Percentiles rank a stretch among this genome's conserved stretches.
Evolutionary conservation across 2,113 vertebrate species (phyloP).

Genomic region (Ariopsis seemanni): DNA sequence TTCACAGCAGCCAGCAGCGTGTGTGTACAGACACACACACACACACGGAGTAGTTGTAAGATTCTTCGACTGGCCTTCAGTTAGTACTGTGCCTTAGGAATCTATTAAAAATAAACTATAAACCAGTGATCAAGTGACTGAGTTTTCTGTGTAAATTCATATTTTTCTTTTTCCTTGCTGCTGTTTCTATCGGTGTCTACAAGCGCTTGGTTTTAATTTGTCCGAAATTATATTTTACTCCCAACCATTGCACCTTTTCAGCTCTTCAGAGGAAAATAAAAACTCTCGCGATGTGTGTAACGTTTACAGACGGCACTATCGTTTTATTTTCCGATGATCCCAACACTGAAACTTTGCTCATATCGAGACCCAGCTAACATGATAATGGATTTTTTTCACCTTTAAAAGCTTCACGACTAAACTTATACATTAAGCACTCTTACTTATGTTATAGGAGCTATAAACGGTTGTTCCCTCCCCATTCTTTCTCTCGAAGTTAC

Average conservation of each 20-base stretch:
- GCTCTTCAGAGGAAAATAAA: no score
- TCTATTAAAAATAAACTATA: slow-evolving; percentile 1
- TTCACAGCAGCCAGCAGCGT: slow-evolving; percentile 1
- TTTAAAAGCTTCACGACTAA: no score
- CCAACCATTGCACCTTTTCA: no score
- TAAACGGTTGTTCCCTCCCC: no score
- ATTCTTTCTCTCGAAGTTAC: no score
- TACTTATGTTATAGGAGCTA: no score
- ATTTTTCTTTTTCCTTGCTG: not conserved
- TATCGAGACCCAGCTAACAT: not conserved
- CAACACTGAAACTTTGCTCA: not conserved
- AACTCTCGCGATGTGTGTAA: not conserved
- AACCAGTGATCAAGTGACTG: not conserved
- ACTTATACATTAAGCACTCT: no score
- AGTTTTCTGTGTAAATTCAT: not conserved
- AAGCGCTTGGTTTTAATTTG: not conserved
- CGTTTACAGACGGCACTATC: not conserved
- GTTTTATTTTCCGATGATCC: not conserved
- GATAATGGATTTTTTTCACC: no score
- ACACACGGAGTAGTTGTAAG: not conserved
- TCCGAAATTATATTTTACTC: not conserved
- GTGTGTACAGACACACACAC: not conserved
- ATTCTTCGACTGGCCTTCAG: slow-evolving; percentile 42
- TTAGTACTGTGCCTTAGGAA: slow-evolving; percentile 53
- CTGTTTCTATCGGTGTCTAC: not conserved